A percentile compares a stretch with the other conserved stretches of the same genome.
Conservation (phyloP, 2,113 vertebrate species). For the Nesoenas mayeri region DNA sequence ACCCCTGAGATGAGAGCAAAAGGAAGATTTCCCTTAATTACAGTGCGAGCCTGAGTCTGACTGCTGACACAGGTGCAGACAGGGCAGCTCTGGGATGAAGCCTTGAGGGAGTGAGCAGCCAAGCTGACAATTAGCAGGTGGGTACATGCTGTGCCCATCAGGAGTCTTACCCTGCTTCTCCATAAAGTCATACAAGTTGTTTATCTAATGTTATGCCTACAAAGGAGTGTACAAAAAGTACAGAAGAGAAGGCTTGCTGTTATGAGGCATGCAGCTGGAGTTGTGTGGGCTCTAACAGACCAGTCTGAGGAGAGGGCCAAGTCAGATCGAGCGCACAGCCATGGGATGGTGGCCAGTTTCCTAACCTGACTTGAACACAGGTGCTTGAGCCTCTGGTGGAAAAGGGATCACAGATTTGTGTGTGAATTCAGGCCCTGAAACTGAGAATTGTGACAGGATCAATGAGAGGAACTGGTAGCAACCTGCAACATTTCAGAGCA, state of each 20-base stretch:
- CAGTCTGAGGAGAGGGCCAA: not conserved
- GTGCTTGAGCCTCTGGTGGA: not conserved
- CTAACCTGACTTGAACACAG: not conserved
- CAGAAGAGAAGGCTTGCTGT: not conserved
- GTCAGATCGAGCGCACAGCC: not conserved
- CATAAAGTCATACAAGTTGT: not conserved
- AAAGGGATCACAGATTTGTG: not conserved
- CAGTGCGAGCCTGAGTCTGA: not conserved
- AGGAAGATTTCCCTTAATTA: not conserved
- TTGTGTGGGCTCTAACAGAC: not conserved
- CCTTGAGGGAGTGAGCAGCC: fast-evolving
- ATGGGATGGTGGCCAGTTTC: not conserved
- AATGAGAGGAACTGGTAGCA: not conserved
- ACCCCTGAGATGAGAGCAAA: not conserved
- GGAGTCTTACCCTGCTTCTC: not conserved
- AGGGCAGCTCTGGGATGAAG: fast-evolving
- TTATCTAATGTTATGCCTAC: not conserved
- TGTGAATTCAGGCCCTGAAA: not conserved
- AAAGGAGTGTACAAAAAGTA: not conserved
- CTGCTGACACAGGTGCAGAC: fast-evolving
- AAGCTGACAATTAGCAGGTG: fast-evolving
- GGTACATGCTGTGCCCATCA: not conserved
- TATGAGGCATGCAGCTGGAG: fast-evolving
- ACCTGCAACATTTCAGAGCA: not conserved
- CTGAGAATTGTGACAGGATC: not conserved